A percentile compares a stretch with the other conserved stretches of the same genome.
Conservation (phyloP, 2,113 vertebrate genomes). For the Eulacestoma nigropectus region DNA sequence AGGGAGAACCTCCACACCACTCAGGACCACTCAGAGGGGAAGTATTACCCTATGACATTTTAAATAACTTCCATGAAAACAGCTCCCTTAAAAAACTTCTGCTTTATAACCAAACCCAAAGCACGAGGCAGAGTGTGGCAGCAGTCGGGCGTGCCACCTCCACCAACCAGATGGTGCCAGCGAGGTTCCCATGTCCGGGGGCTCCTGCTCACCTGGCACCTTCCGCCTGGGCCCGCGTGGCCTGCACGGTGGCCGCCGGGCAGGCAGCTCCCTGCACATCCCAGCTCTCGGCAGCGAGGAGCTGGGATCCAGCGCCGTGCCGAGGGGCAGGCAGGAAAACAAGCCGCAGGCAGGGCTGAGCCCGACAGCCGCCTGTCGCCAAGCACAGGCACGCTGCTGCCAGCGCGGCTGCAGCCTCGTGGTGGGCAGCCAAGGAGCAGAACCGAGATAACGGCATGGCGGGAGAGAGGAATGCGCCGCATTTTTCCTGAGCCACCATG, state of each 20-base stretch:
- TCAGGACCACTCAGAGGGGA: rapidly evolving
- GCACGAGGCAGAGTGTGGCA: rapidly evolving
- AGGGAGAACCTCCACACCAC: neutral
- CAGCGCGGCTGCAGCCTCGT: neutral
- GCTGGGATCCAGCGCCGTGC: neutral
- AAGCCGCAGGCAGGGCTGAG: neutral
- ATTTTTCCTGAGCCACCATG: neutral
- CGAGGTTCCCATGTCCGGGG: rapidly evolving
- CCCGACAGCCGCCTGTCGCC: neutral
- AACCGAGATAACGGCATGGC: neutral
- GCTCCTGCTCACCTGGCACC: neutral
- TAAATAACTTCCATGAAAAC: neutral
- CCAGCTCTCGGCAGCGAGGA: rapidly evolving
- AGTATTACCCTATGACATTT: neutral
- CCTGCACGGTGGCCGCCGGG: rapidly evolving
- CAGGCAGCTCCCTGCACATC: neutral
- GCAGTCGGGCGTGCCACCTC: rapidly evolving
- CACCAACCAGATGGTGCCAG: neutral
- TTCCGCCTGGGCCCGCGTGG: rapidly evolving
- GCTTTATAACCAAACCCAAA: neutral
- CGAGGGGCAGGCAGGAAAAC: neutral
- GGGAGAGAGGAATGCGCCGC: neutral
- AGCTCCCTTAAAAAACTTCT: neutral
- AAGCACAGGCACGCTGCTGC: neutral
- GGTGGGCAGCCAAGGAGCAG: slow-evolving; percentile 28